Evolutionary conservation across 2,113 vertebrate species (phyloP).

Genomic region (Tenebrosternarchus preto): DNA sequence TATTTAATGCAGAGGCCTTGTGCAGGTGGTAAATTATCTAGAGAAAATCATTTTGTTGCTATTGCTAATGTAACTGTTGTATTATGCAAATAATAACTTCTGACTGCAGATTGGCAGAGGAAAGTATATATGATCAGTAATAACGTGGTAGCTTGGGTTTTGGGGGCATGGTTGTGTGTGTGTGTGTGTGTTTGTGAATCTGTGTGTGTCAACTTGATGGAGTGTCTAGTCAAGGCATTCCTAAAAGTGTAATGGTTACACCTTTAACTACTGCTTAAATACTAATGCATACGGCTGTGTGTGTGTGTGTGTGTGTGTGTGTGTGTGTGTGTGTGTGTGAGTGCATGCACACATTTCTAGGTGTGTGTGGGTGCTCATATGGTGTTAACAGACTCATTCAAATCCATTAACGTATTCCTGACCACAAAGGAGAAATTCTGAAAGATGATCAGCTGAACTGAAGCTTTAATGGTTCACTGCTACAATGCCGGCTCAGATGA

Average conservation of each 20-base stretch:
- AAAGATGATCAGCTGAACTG: not conserved
- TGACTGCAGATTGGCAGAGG: not conserved
- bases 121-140: not conserved
- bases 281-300: too few relatives aligned
- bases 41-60: not conserved
- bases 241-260: conserved; percentile 39
- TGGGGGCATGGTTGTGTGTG: conserved; percentile 1
- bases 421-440: not conserved
- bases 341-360: too few relatives aligned
- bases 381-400: conserved; percentile 8
- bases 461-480: not conserved
- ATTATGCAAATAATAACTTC: not conserved
- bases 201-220: conserved; percentile 9
- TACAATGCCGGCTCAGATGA: not conserved
- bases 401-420: not conserved
- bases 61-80: not conserved
- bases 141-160: not conserved
- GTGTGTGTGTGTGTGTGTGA: not conserved
- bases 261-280: conserved; percentile 39
- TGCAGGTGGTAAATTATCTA: not conserved
- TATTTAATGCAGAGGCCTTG: not conserved
- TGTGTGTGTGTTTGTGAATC: not conserved
- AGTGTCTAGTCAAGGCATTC: too few relatives aligned
- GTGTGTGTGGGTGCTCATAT: conserved; percentile 22
- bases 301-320: not conserved